Evolutionary conservation across 2,113 vertebrate genomes (phyloP), one percentile per base, ranked within the genome.

Genomic region (Tapirus terrestris): DNA sequence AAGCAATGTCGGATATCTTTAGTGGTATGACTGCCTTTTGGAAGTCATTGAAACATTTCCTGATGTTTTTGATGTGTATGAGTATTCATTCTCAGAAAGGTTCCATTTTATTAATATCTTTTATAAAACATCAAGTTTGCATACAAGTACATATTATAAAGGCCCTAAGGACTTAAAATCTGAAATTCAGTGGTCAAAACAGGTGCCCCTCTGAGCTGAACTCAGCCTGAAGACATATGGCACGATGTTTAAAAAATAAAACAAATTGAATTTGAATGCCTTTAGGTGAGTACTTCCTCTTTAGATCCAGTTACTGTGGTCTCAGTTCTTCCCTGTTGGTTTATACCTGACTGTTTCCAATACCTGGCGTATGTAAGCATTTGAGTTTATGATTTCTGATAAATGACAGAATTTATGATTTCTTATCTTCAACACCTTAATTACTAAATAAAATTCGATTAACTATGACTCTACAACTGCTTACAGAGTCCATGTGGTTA

Each of bases 321-420:
- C 86, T 93, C 82, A 79, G 4, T 67, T 77, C 48, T 61, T 91
- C 29, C 14, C 9, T 83, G 0, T 60, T 51, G 83, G 45, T 91
- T 84, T 85, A 29, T 48, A 31, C 29, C 17, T 86, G 60, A 13
- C 65, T 89, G 1, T 72, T 92, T 65, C 33, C 45, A 27, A 31
- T 61, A 65, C 58, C 48, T 94, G 65, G 48, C 79, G 48, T 79
- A 6, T 58, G 58, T 75, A 89, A 70, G 36, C 36, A 36, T 92
- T 97, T 81, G 53, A 75, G 60, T 94, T 67, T 88, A 33, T 86
- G 92, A 70, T 65, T 92, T 73, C 79, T 89, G 67, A 56, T 76
- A 89, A 73, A 61, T 80, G 70, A 77, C 12, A 88, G 81, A 82
- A 73, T 65, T 72, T 89, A n/a, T 92, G 39, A 60, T 61, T 92